Conservation (phyloP, 2,113 vertebrate species). For the Gracilinanus agilis region DNA sequence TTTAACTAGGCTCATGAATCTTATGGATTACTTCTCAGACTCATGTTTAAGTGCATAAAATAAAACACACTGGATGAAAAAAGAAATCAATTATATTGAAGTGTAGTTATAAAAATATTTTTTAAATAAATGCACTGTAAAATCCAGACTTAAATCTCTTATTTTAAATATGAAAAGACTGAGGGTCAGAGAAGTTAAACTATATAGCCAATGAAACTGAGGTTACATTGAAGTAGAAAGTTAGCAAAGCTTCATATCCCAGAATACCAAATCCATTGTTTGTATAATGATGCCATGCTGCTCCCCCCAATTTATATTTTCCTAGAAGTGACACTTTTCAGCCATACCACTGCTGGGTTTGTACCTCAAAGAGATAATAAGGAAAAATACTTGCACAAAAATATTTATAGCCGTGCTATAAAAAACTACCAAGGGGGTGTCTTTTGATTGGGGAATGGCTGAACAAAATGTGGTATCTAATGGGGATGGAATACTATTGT, state of each 20-base stretch:
- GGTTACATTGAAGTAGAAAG: too few relatives aligned
- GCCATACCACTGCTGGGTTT: too few relatives aligned
- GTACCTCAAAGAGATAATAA: too few relatives aligned
- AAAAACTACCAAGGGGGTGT: too few relatives aligned
- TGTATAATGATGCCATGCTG: not conserved
- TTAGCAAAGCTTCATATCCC: not conserved
- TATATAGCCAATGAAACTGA: not conserved
- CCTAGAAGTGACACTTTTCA: not conserved
- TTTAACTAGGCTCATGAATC: not conserved
- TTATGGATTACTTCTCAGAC: not conserved
- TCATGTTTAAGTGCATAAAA: not conserved
- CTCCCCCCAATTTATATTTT: not conserved
- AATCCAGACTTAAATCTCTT: not conserved
- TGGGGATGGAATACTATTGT: too few relatives aligned
- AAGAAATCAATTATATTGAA: not conserved
- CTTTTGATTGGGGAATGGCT: too few relatives aligned
- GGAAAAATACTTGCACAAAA: too few relatives aligned
- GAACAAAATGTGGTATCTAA: too few relatives aligned
- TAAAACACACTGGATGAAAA: not conserved
- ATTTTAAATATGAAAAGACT: conserved; percentile 23
- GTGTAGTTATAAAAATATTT: not conserved
- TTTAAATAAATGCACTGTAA: not conserved
- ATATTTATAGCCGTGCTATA: too few relatives aligned
- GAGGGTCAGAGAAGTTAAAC: not conserved
- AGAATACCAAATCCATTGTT: not conserved